Percentiles rank a stretch among this genome's conserved stretches.
phyloP scores from a whole-genome alignment of 2,113 vertebrate species.

The mouse (Mus musculus) region DNA sequence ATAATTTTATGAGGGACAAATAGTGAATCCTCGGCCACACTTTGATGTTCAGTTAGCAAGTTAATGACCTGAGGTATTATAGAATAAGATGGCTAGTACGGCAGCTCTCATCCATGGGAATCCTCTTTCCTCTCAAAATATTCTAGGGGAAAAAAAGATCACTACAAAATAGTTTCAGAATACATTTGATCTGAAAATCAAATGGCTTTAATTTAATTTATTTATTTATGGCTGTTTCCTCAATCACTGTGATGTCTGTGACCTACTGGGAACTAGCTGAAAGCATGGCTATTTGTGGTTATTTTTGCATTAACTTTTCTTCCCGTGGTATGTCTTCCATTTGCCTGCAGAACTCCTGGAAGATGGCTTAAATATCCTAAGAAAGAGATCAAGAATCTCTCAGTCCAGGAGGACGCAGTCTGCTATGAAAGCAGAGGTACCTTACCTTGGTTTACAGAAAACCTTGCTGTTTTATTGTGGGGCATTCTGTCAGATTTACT shows the following conservation, averaged over 20 bases:
- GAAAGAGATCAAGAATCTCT: neutral
- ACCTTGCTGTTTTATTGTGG: neutral
- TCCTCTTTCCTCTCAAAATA: fast-evolving
- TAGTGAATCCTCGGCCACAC: neutral
- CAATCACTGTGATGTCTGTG: neutral
- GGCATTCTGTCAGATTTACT: neutral
- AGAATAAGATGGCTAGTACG: neutral
- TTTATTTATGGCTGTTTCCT: neutral
- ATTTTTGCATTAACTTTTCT: neutral
- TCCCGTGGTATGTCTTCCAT: neutral
- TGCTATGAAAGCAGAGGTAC: neutral
- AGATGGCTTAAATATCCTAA: neutral
- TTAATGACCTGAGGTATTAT: neutral
- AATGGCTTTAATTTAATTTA: neutral
- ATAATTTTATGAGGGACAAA: neutral
- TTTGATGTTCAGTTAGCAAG: neutral
- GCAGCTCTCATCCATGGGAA: neutral
- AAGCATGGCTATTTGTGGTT: neutral
- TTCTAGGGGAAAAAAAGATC: neutral
- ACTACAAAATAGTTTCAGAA: neutral
- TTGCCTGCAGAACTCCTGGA: neutral
- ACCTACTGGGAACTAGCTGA: neutral
- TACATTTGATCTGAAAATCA: neutral
- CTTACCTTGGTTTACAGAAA: neutral
- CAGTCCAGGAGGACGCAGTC: neutral